A percentile compares a stretch with the other conserved stretches of the same genome.
Evolutionary conservation across 2,797 vertebrate species (phyloP).

Genomic region (Nannoperca australis): DNA sequence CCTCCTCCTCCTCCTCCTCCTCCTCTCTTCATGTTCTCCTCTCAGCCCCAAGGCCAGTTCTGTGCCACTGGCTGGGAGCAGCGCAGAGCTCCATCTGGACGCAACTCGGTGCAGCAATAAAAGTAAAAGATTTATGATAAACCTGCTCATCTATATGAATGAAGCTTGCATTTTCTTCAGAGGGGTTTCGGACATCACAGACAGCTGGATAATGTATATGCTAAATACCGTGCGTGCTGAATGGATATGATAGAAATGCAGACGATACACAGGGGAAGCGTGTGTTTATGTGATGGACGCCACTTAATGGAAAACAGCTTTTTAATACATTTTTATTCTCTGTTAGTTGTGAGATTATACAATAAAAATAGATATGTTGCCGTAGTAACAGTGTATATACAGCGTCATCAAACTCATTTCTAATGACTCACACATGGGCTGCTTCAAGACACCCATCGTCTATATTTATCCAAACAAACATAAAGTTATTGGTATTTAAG

Average conservation of each 20-base stretch:
- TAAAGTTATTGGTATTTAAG: conserved; percentile 60
- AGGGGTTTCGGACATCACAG: conserved; percentile 44
- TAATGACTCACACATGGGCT: conserved; percentile 2
- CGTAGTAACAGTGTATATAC: not conserved
- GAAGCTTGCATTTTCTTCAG: conserved; percentile 59
- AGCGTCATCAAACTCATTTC: conserved; percentile 12
- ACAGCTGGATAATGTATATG: conserved; percentile 23
- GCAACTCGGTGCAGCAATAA: conserved; percentile 63
- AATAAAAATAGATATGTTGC: conserved; percentile 7
- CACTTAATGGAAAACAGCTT: conserved; percentile 12
- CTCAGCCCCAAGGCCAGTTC: conserved; percentile 59
- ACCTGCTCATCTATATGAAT: conserved; percentile 76
- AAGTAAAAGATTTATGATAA: conserved; percentile 75
- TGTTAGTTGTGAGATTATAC: conserved; percentile 7
- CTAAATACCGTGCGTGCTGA: conserved; percentile 34
- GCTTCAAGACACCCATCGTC: conserved; percentile 32
- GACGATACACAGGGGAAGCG: conserved; percentile 12
- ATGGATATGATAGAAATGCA: conserved; percentile 12
- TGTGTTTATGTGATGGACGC: conserved; percentile 29
- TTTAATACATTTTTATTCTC: conserved; percentile 17
- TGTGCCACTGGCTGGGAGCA: conserved; percentile 51
- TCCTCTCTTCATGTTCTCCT: conserved; percentile 20
- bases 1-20: conserved; percentile 23
- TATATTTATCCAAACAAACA: conserved; percentile 49
- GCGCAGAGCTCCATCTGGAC: conserved; percentile 71